Base-by-base conservation (phyloP, 2,797 vertebrate species). In the Taenioides sp. region DNA sequence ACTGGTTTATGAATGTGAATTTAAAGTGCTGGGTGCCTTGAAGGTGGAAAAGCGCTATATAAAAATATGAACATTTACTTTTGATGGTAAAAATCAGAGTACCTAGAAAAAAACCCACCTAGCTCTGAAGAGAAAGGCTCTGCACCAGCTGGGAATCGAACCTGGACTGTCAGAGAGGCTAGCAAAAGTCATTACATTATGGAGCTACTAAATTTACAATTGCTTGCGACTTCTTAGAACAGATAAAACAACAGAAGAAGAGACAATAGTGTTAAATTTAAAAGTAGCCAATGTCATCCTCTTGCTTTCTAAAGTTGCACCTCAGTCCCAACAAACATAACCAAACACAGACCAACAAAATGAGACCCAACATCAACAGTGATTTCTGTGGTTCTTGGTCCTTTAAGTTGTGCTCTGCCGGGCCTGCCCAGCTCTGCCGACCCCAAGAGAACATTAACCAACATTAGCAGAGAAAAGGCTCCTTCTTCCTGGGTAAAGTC, bases 291-390 rank as follows among this genome's bases (percentile, higher is more conserved):
- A 23, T 78, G 63, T 69, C 67, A 37, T 37, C 34, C 67, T 86
- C 72, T 55, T 78, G 65, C 71, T 83, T 88, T 86, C 65, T 84
- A 85, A 37, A 12, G 20, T 37, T 22, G 28, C 28, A 80, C 74
- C 80, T 78, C 82, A 88, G 89, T 88, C 90, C 86, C 92, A 91
- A 60, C 58, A 60, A 60, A 92, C 89, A 91, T 84, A 81, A 88
- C 87, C 86, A 92, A 93, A 94, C 88, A 94, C 88, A 91, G 83
- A 82, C 75, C 50, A 80, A 80, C 88, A 80, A 93, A 93, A 92
- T 92, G 92, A 93, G 93, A 88, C 90, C 91, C 91, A 94, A 94
- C 92, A 92, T 92, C 91, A 93, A 93, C 90, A 90, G 91, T 34
- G 87, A 87, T 90, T 88, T 85, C 87, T 76, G 84, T 81, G 31